Base-by-base conservation (phyloP, 2,888 invertebrate genomes). In the Hedychridium roseum region DNA sequence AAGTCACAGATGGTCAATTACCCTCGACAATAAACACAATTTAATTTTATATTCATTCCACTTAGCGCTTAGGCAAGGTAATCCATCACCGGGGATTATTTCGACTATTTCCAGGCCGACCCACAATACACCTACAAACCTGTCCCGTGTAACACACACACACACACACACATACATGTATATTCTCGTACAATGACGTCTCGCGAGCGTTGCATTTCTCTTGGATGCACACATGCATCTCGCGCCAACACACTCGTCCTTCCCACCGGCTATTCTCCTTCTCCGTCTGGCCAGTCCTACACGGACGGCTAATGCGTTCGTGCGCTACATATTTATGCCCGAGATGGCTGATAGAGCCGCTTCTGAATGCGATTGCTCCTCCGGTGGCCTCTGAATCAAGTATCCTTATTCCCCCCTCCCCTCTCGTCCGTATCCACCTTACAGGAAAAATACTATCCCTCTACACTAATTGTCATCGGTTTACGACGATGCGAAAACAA, bases 1-100 rank as follows among this genome's bases (percentile, higher is more conserved):
- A n/a, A 62, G 64, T 68, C 70, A 60, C 77, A 77, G 75, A 76
- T 77, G 77, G 75, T 70, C 76, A 74, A 73, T 74, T 71, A 73
- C 69, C 70, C 64, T 47, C 62, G 60, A 68, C 71, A 73, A 76
- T 75, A 71, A 71, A 73, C 67, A 72, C 67, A 70, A 71, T 73
- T 74, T 66, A 64, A 76, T 76, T 74, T 69, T 68, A 66, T 73
- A 74, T 74, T 73, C 73, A 73, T 74, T 74, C 66, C 72, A 66
- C 66, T 72, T 70, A 70, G 64, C 68, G 68, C 69, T 66, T 68
- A 67, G 64, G 60, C 64, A 53, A 57, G 54, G 66, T 64, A 65
- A 72, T 71, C 72, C 71, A 72, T 72, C 72, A 72, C 62, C 50
- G 52, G 56, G 61, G 71, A 70, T 71, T 72, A 71, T 72, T 68